Evolutionary conservation across 2,888 invertebrate species (phyloP).

Genomic region (Hirtodrosophila duncani): DNA sequence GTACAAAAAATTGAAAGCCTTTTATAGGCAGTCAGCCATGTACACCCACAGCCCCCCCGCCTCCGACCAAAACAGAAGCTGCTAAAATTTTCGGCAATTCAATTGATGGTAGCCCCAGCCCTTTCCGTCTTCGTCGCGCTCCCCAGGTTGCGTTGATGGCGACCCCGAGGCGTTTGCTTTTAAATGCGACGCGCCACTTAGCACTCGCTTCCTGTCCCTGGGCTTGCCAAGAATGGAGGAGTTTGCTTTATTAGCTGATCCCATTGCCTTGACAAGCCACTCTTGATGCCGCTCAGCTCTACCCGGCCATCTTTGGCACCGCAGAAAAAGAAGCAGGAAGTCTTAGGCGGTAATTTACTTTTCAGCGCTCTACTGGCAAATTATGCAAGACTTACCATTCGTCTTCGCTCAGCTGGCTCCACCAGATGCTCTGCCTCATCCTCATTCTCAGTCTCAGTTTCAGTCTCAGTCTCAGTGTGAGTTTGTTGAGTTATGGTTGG

Average conservation of each 20-base stretch:
- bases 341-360: slow-evolving; percentile 68
- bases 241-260: slow-evolving; percentile 70
- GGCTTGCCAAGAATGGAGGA: slow-evolving; percentile 21
- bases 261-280: slow-evolving; percentile 64
- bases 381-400: slow-evolving; percentile 54
- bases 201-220: slow-evolving; percentile 53
- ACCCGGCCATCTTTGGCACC: slow-evolving; percentile 12
- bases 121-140: background rate
- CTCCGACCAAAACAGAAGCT: slow-evolving; percentile 45
- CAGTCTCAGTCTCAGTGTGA: too few relatives aligned
- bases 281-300: slow-evolving; percentile 65
- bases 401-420: slow-evolving; percentile 1
- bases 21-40: slow-evolving; percentile 43
- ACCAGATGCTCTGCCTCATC: background rate
- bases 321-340: slow-evolving; percentile 50
- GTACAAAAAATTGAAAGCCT: slow-evolving; percentile 57
- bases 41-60: background rate
- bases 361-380: slow-evolving; percentile 61
- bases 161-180: slow-evolving; percentile 61
- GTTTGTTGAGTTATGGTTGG: slow-evolving; percentile 32
- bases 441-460: background rate
- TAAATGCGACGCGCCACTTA: slow-evolving; percentile 64
- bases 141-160: slow-evolving; percentile 42
- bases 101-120: slow-evolving; percentile 35
- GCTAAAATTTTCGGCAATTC: slow-evolving; percentile 63